These are phyloP conservation scores for Archilochus colubris DNA, from an alignment of 2,113 vertebrate species.

Conservation along the genomic window DNA sequence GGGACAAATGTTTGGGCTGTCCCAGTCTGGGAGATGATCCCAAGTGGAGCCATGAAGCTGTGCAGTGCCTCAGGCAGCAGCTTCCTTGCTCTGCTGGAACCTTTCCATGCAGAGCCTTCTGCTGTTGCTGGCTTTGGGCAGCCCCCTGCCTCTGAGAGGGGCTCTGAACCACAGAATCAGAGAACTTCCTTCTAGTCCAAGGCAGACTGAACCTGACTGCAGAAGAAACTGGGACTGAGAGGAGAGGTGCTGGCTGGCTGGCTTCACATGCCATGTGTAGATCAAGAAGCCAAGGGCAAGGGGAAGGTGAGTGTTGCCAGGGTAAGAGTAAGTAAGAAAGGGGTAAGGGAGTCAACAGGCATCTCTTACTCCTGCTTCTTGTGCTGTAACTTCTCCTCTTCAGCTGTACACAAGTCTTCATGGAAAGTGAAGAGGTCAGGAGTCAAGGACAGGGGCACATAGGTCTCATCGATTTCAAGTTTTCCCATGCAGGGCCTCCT, in stretches of 20 bases:
- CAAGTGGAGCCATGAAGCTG: no score
- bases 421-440: constrained; percentile 25
- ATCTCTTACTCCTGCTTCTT: constrained; percentile 60
- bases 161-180: no score
- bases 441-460: neutral
- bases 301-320: neutral
- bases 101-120: neutral
- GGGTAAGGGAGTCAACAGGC: no score
- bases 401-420: neutral
- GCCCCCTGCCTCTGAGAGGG: neutral
- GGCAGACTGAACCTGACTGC: no score
- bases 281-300: neutral
- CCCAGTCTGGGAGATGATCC: neutral
- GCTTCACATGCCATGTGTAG: rapidly evolving
- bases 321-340: neutral
- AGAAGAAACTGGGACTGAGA: neutral
- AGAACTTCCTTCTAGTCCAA: neutral
- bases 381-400: constrained; percentile 7
- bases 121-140: no score
- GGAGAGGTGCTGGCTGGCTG: neutral
- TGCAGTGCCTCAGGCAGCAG: neutral
- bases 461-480: neutral
- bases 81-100: neutral
- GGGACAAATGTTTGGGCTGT: neutral
- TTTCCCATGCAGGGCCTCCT: constrained; percentile 37